Conservation (phyloP, 37 sponge, comb jelly and placozoan species). For the Amphimedon queenslandica region DNA sequence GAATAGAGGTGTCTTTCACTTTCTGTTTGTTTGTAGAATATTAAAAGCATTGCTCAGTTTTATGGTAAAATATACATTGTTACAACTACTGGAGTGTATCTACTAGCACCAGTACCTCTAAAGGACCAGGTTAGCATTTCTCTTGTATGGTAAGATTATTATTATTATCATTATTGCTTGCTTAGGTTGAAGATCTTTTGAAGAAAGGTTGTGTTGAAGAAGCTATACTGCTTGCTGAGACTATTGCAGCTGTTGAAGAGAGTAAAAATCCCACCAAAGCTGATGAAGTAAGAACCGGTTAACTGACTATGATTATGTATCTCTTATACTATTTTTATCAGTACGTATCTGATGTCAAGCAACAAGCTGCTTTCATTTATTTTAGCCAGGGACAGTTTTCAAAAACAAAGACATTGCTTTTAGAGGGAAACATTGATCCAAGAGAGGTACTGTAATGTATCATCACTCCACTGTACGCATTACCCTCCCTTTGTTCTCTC, state of each 20-base stretch:
- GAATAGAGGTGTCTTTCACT: too few species aligned
- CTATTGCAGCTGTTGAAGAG: slow-evolving; percentile 44
- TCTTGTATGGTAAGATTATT: neutral
- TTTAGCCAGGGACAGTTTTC: slow-evolving; percentile 38
- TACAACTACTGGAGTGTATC: slow-evolving; percentile 39
- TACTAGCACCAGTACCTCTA: slow-evolving; percentile 43
- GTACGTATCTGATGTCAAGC: slow-evolving; percentile 56
- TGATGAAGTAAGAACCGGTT: neutral
- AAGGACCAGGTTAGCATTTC: slow-evolving; percentile 49
- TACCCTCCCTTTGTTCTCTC: neutral
- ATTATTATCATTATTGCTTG: neutral
- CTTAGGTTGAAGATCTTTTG: slow-evolving; percentile 46
- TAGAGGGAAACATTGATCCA: slow-evolving; percentile 60
- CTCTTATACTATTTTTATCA: slow-evolving; percentile 4
- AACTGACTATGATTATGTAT: neutral
- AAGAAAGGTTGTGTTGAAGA: slow-evolving; percentile 64
- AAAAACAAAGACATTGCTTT: slow-evolving; percentile 40
- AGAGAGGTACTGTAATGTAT: slow-evolving; percentile 43
- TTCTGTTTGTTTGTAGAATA: slow-evolving; percentile 28
- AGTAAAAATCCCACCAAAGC: slow-evolving; percentile 11
- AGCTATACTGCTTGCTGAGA: slow-evolving; percentile 68
- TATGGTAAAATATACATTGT: slow-evolving; percentile 43
- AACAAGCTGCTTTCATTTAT: slow-evolving; percentile 67
- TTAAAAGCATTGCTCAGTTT: slow-evolving; percentile 30
- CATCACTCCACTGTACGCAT: neutral